Evolutionary conservation across 2,888 invertebrate genomes (phyloP), one percentile per base, ranked within the genome.

Genomic region (Nymphalis urticae): DNA sequence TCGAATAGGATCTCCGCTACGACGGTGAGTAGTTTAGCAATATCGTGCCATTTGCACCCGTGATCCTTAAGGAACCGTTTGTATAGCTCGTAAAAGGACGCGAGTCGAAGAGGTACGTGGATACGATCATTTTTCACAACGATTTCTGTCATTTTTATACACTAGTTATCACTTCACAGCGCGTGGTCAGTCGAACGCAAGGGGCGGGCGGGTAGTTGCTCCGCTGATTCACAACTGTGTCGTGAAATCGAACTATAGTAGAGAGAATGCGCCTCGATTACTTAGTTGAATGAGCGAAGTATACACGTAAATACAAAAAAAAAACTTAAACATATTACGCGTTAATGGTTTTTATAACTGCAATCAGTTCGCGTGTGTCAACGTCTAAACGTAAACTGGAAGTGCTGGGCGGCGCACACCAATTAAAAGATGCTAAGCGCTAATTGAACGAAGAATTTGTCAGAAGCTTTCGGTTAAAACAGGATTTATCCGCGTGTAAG

Each of bases 41-140:
- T 81, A 81, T 92, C 92, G 77, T 90, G 91, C 93, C 92, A 93
- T 78, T 88, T 89, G 84, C 90, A 92, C 71, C 89, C 86, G 81
- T 91, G 90, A 74, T 91, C 91, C 84, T 92, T 90, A 74, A 92
- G 87, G 82, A 92, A 88, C 76, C 87, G 84, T 78, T 87, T 91
- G 82, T 92, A 93, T 56, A 92, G 82, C 72, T 90, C 90, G 76
- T 87, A 90, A 78, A 92, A 90, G 72, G 91, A 91, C 69, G 83
- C 78, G 68, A 91, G 78, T 68, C 86, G 85, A 50, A 89, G 81
- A 48, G 89, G 87, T 70, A 86, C 72, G 70, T 84, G 83, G 56
- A 82, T 73, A 36, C 83, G 84, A 66, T 86, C 84, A 72, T 82
- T 80, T 82, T 87, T 89, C 74, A 86, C 77, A 72, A 83, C 81